Evolutionary conservation across 2,113 vertebrate genomes (phyloP).

Genomic region (Anseranas semipalmata): DNA sequence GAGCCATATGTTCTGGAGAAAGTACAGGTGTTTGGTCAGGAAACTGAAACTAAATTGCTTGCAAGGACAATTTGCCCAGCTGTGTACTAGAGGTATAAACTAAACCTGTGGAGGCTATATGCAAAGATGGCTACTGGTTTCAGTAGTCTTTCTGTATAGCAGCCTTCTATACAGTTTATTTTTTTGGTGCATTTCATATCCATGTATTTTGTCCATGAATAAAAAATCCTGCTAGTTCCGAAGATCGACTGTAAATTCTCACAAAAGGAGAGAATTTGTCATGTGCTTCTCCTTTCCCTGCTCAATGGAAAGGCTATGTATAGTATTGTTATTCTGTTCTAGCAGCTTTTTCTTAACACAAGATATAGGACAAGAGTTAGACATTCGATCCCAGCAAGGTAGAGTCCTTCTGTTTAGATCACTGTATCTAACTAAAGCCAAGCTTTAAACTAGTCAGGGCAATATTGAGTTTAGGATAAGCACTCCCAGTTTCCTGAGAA

Average conservation of each 20-base stretch:
- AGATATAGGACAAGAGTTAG: neutral
- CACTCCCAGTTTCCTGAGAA: neutral
- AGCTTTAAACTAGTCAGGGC: neutral
- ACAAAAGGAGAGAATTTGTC: neutral
- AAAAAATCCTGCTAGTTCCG: neutral
- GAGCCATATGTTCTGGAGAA: neutral
- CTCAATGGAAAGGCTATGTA: neutral
- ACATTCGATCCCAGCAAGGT: neutral
- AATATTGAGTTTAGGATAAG: neutral
- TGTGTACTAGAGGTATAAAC: neutral
- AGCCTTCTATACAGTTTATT: neutral
- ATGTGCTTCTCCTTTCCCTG: neutral
- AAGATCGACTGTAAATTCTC: neutral
- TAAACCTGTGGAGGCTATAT: neutral
- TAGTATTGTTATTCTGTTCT: neutral
- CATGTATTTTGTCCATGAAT: neutral
- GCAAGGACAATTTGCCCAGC: neutral
- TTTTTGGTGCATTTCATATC: neutral
- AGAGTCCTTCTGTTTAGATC: neutral
- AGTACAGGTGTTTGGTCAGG: neutral
- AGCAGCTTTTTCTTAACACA: neutral
- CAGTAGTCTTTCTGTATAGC: neutral
- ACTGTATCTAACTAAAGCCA: neutral
- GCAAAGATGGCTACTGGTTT: accelerated
- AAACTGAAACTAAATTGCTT: neutral